Conservation (phyloP, 2,113 vertebrate species). For the Sapayoa aenigma region DNA sequence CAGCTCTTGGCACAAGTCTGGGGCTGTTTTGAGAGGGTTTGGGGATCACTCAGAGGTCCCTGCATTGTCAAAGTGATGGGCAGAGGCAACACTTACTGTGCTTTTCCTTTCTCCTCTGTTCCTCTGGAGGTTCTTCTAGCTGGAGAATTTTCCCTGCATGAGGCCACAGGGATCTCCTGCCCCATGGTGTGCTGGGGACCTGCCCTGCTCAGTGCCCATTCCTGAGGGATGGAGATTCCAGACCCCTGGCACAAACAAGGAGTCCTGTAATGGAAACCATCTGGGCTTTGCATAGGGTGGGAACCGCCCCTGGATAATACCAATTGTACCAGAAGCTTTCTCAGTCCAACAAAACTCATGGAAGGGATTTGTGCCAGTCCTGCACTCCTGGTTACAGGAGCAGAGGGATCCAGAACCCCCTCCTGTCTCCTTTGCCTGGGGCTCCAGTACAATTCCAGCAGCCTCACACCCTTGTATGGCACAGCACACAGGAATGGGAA, state of each 20-base stretch:
- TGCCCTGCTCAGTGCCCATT: neutral
- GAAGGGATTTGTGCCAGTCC: neutral
- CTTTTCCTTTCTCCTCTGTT: neutral
- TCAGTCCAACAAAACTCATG: neutral
- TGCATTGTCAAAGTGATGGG: rapidly evolving
- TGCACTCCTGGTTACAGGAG: neutral
- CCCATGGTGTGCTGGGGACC: neutral
- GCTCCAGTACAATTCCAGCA: neutral
- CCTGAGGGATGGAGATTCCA: neutral
- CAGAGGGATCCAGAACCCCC: neutral
- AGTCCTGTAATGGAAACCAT: neutral
- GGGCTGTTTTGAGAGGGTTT: neutral
- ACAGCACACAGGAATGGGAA: neutral
- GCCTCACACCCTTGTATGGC: neutral
- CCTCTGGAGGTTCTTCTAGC: neutral
- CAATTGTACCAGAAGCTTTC: neutral
- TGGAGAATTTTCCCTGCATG: neutral
- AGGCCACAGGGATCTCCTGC: neutral
- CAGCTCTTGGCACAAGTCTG: rapidly evolving
- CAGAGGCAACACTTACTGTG: neutral
- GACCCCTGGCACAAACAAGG: neutral
- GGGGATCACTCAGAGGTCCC: neutral
- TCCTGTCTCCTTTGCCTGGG: neutral
- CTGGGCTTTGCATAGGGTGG: constrained; percentile 7
- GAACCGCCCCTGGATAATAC: neutral